phyloP scores from a whole-genome alignment of 35 echinoderm and acorn worm genomes.

The Lytechinus variegatus region DNA sequence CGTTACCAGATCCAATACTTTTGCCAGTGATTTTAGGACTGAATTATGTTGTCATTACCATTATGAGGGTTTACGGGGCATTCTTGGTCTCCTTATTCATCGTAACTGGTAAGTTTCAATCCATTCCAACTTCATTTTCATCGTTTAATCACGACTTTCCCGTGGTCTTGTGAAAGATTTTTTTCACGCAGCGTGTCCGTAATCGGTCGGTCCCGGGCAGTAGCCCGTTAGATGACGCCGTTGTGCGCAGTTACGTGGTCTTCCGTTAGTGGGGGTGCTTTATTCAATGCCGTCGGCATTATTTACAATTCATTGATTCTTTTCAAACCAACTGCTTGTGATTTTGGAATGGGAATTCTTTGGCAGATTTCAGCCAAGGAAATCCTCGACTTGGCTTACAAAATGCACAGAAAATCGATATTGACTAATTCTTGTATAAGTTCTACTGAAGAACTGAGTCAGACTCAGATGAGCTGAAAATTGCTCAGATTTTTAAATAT shows the following conservation, averaged over 20 bases:
- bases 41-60: constrained; percentile 24
- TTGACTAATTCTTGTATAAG: not conserved
- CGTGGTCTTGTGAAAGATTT: not conserved
- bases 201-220: not conserved
- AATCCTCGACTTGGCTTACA: constrained; percentile 27
- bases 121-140: not conserved
- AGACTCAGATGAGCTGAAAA: no score
- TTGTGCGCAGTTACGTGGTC: not conserved
- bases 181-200: not conserved
- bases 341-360: constrained; percentile 48
- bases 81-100: constrained; percentile 6
- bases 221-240: not conserved
- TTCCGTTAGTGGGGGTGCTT: not conserved
- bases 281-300: constrained; percentile 17
- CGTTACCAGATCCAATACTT: not conserved
- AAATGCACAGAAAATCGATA: constrained; percentile 8
- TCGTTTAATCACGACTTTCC: not conserved
- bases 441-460: no score
- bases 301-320: constrained; percentile 45
- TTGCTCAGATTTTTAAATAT: no score
- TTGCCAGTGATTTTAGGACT: constrained; percentile 19
- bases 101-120: constrained; percentile 25
- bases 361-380: constrained; percentile 24
- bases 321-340: constrained; percentile 21
- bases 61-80: constrained; percentile 40